Evolutionary conservation across 1,140 invertebrate genomes (phyloP).

Genomic region (Melipona quadrifasciata): DNA sequence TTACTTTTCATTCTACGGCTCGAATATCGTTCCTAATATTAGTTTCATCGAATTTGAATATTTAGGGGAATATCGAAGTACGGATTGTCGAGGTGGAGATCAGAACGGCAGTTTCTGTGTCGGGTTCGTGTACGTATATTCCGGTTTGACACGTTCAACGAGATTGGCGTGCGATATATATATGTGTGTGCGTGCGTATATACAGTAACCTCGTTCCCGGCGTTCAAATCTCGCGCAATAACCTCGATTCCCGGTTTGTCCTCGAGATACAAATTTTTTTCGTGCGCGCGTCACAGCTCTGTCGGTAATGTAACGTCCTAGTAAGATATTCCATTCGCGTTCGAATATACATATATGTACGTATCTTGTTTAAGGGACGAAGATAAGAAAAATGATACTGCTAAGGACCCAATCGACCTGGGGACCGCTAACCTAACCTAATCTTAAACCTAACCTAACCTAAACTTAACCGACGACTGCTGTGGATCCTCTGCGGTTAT

Average conservation of each 20-base stretch:
- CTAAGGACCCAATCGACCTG: too few relatives aligned
- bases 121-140: background rate
- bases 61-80: background rate
- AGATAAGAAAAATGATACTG: background rate
- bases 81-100: background rate
- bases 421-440: too few relatives aligned
- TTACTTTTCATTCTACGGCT: background rate
- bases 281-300: conserved; percentile 6
- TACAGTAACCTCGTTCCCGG: background rate
- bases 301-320: background rate
- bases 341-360: background rate
- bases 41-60: conserved; percentile 3
- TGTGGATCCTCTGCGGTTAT: too few relatives aligned
- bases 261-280: background rate
- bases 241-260: background rate
- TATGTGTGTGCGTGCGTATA: too few relatives aligned
- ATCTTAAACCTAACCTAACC: too few relatives aligned
- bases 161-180: background rate
- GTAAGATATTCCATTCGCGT: background rate
- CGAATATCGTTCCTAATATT: background rate
- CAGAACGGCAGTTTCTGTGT: background rate
- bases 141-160: conserved; percentile 18
- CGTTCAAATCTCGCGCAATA: background rate
- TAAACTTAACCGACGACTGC: too few relatives aligned
- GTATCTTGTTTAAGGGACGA: background rate